Conservation (phyloP, 2,888 invertebrate genomes). For the Cerceris ruficornis region DNA sequence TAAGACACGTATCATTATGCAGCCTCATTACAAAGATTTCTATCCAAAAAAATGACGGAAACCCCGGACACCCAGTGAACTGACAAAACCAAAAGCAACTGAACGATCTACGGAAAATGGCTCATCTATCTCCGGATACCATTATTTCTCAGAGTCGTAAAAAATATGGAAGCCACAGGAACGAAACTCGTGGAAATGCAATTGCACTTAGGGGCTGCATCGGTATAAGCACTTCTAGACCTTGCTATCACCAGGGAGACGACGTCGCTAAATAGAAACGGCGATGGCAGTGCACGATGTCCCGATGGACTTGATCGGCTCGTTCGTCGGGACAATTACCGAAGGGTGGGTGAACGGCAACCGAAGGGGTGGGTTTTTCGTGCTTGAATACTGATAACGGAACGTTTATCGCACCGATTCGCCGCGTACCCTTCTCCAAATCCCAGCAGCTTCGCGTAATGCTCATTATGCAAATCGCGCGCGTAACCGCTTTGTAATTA, state of each 20-base stretch:
- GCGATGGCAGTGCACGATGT: background rate
- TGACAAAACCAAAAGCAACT: background rate
- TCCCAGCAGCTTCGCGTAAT: constrained; percentile 34
- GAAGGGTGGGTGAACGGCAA: constrained; percentile 1
- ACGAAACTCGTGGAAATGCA: background rate
- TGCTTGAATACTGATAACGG: constrained; percentile 32
- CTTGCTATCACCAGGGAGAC: background rate
- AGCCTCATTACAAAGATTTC: too few species aligned
- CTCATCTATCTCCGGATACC: background rate
- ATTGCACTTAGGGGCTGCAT: background rate
- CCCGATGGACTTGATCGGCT: constrained; percentile 12
- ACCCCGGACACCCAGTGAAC: background rate
- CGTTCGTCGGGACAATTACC: constrained; percentile 37
- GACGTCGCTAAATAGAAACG: constrained; percentile 9
- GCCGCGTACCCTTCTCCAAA: constrained; percentile 24
- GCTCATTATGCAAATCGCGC: constrained; percentile 42
- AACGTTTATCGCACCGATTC: constrained; percentile 31
- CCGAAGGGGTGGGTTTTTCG: constrained; percentile 12
- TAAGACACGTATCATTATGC: too few species aligned
- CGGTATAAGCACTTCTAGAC: background rate
- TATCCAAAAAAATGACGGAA: too few species aligned
- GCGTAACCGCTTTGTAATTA: constrained; percentile 24
- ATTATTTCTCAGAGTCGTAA: background rate
- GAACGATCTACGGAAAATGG: background rate
- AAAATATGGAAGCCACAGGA: background rate